phyloP scores from a whole-genome alignment of 2,888 invertebrate species.

The Druceiella hillmani region DNA sequence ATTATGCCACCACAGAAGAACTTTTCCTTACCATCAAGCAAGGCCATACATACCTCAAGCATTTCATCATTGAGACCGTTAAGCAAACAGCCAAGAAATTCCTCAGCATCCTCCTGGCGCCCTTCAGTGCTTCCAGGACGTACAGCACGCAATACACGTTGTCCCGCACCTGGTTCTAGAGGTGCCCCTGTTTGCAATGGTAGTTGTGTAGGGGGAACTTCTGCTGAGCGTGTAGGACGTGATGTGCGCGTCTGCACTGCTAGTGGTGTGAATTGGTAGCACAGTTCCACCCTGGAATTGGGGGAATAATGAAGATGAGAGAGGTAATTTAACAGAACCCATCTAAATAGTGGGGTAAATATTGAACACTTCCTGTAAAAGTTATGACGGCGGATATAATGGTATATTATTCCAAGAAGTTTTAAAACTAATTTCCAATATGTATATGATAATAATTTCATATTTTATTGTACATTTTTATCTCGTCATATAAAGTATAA shows the following conservation, averaged over 20 bases:
- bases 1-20: no score
- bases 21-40: no score
- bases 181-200: conserved; percentile 67
- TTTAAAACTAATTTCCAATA: no score
- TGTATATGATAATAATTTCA: no score
- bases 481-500: no score
- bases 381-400: no score
- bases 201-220: conserved; percentile 31
- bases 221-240: conserved; percentile 34
- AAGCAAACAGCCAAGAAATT: conserved; percentile 87
- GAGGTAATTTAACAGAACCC: neutral
- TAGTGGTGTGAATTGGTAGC: conserved; percentile 70
- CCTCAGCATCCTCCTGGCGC: conserved; percentile 95
- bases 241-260: conserved; percentile 48
- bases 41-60: conserved; percentile 70
- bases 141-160: conserved; percentile 75
- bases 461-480: no score
- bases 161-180: conserved; percentile 85
- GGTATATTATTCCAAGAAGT: no score
- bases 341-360: neutral
- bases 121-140: conserved; percentile 69
- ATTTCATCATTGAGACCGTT: conserved; percentile 97
- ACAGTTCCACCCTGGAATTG: conserved; percentile 63
- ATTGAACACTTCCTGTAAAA: no score
- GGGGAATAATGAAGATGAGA: conserved; percentile 5